Evolutionary conservation across 92 coral and sea anemone genomes (phyloP).

Genomic region (Actinostola sp.): DNA sequence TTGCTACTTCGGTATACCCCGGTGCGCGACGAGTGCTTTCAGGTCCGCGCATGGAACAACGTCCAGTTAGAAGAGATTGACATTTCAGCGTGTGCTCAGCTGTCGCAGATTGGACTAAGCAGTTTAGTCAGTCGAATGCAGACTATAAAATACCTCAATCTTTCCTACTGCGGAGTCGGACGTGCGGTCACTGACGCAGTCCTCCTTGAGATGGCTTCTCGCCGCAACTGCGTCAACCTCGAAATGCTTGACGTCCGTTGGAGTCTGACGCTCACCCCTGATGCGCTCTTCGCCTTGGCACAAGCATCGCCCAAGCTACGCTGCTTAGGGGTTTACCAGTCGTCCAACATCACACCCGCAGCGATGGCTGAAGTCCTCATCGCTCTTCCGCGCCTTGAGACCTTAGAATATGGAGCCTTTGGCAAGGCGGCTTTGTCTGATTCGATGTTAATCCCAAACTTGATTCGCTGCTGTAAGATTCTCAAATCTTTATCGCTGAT

Average conservation of each 20-base stretch:
- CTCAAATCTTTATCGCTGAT: constrained; percentile 85
- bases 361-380: constrained; percentile 96
- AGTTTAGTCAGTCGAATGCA: constrained; percentile 81
- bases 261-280: constrained; percentile 95
- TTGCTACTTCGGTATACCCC: constrained; percentile 96
- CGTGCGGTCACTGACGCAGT: constrained; percentile 98
- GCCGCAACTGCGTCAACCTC: constrained; percentile 71
- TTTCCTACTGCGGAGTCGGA: constrained; percentile 97
- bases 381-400: constrained; percentile 82
- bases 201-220: constrained; percentile 85
- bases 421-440: constrained; percentile 98
- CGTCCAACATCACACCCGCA: constrained; percentile 87
- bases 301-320: constrained; percentile 78
- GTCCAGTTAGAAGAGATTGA: constrained; percentile 91
- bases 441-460: constrained; percentile 89
- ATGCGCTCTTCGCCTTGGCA: constrained; percentile 79
- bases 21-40: constrained; percentile 93
- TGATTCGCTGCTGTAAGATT: constrained; percentile 81
- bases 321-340: constrained; percentile 96
- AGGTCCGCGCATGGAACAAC: constrained; percentile 77
- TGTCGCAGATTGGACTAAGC: constrained; percentile 86
- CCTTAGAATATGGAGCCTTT: constrained; percentile 96
- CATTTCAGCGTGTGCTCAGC: constrained; percentile 95
- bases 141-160: constrained; percentile 79
- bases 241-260: constrained; percentile 98